Evolutionary conservation across 1,140 invertebrate species (phyloP).

Genomic region (Diachasmimorpha longicaudata): DNA sequence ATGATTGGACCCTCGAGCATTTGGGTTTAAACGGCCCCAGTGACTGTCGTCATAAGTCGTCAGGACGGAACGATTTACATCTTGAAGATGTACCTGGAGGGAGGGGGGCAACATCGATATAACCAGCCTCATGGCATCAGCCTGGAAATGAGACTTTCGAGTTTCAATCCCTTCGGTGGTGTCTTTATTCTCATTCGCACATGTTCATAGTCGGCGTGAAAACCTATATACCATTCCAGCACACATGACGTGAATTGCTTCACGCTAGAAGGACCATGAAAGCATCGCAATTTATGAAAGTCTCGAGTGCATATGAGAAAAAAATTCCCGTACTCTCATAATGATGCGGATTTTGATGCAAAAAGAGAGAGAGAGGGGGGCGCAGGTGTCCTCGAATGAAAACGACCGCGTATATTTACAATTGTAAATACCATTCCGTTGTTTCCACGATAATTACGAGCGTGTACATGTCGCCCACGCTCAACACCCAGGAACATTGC

Average conservation of each 20-base stretch:
- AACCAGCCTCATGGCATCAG: background rate
- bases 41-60: slow-evolving; percentile 20
- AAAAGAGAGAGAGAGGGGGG: background rate
- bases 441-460: slow-evolving; percentile 30
- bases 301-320: background rate
- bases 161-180: slow-evolving; percentile 12
- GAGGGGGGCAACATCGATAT: background rate
- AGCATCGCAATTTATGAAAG: background rate
- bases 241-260: background rate
- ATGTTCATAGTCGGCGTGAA: background rate
- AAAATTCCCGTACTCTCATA: background rate
- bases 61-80: slow-evolving; percentile 8
- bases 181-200: slow-evolving; percentile 3
- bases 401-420: background rate
- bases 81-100: background rate
- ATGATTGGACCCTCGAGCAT: slow-evolving; percentile 30
- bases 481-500: slow-evolving; percentile 5
- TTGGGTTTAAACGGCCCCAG: slow-evolving; percentile 4
- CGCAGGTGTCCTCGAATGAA: background rate
- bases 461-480: slow-evolving; percentile 27
- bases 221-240: background rate
- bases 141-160: slow-evolving; percentile 22
- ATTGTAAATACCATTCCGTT: slow-evolving; percentile 22
- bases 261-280: background rate
- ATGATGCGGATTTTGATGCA: background rate